Evolutionary conservation across 53 echinoderm and acorn worm genomes (phyloP), one percentile per base, ranked within the genome.

Genomic region (Actinopyga echinites): DNA sequence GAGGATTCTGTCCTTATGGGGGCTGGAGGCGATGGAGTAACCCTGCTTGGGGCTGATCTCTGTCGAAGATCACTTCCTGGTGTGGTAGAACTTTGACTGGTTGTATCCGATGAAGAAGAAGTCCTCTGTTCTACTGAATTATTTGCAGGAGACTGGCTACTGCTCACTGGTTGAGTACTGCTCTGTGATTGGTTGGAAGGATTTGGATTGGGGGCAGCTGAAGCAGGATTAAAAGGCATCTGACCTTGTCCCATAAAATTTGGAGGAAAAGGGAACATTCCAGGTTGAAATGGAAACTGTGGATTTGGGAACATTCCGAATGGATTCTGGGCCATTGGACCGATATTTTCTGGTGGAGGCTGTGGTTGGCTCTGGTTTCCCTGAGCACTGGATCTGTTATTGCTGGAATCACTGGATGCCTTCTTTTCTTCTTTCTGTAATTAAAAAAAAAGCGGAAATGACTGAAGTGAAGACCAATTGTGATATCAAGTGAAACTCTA

Each of bases 381-480:
- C 49, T 54, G 33, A 58, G 57, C 29, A 56, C 29, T 49, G 13
- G 49, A 49, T 17, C 49, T 17, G 2, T 49, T 17, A 15, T 49
- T 54, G 56, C 56, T 59, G 60, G 73, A 35, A 64, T 65, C 10
- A 29, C 64, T 61, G 24, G 83, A 13, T 31, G 85, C 30, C 74
- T 92, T 90, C 24, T 86, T 86, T n/a, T 92, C 90, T 83, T 95
- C 95, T 83, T 95, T 95, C 95, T 95, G 86, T 58, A 28, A 42
- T n/a, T n/a, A 55, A 26, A 13, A 29, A 71, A 30, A 31, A 56
- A 45, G 71, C n/a, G 24, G 1, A 21, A 54, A 57, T 15, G 20
- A 55, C 8, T 5, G 29, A 32, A 37, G 0, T 30, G 30, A 15
- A 24, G 33, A 33, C 34, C 49, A 49, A 17, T 49, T 6, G 2